These are phyloP conservation scores for Mustelus asterias DNA, from an alignment of 2,113 vertebrate genomes.

Conservation along the genomic window DNA sequence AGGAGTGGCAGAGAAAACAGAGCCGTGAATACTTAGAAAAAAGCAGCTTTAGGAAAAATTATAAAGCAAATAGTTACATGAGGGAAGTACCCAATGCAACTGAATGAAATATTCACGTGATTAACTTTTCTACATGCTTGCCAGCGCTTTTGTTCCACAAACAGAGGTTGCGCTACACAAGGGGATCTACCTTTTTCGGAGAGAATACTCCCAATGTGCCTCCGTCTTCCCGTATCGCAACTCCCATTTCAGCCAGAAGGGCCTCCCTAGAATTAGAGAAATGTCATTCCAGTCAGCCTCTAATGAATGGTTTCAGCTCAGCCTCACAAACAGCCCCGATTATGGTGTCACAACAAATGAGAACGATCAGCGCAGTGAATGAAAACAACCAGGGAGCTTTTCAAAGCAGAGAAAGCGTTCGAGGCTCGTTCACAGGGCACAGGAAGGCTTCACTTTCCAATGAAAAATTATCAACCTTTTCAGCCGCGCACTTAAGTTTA, in stretches of 20 bases:
- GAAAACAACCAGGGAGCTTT: neutral
- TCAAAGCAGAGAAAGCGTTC: neutral
- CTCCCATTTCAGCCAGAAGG: constrained; percentile 94
- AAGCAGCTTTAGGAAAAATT: neutral
- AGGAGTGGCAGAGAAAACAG: neutral
- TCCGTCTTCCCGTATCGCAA: constrained; percentile 95
- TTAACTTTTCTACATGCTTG: neutral
- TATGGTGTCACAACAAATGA: neutral
- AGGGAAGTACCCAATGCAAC: neutral
- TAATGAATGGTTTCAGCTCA: neutral
- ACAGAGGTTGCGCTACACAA: neutral
- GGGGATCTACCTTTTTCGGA: constrained; percentile 83
- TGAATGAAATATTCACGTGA: neutral
- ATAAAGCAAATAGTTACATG: neutral
- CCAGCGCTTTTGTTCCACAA: neutral
- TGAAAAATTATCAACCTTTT: neutral
- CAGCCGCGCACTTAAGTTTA: neutral
- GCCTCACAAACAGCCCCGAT: neutral
- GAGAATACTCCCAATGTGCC: constrained; percentile 96
- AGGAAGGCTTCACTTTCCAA: neutral
- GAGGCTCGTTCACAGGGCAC: neutral
- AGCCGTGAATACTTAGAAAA: neutral
- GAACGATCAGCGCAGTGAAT: neutral
- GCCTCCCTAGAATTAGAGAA: constrained; percentile 71
- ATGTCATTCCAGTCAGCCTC: neutral